These are phyloP conservation scores for Tetramorium alpestre DNA, from an alignment of 1,140 invertebrate species.

Conservation along the genomic window DNA sequence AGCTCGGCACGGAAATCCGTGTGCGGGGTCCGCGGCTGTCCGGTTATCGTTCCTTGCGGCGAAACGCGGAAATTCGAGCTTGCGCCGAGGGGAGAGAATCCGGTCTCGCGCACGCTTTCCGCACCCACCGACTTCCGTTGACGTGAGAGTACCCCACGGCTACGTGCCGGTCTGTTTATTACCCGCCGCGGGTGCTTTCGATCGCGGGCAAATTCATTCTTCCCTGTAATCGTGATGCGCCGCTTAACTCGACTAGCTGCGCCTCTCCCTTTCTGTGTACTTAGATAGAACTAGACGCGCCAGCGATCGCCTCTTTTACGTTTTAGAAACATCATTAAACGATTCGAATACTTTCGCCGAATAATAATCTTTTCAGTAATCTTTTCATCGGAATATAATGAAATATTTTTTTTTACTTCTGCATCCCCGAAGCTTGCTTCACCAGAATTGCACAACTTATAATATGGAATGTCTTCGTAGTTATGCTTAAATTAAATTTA, in stretches of 20 bases:
- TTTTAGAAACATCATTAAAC: neutral
- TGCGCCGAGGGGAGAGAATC: constrained; percentile 59
- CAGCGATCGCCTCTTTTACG: neutral
- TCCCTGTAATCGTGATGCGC: constrained; percentile 45
- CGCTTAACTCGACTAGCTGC: constrained; percentile 3
- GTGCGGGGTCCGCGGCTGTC: constrained; percentile 54
- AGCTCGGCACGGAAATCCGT: constrained; percentile 64
- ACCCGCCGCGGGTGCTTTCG: constrained; percentile 20
- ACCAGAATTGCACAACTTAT: neutral
- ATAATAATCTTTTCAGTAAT: neutral
- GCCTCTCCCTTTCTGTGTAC: neutral
- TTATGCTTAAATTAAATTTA: constrained; percentile 14
- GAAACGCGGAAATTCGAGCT: constrained; percentile 73
- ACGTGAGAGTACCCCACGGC: constrained; percentile 50
- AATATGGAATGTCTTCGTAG: constrained; percentile 9
- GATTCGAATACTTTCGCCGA: neutral
- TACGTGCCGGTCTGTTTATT: constrained; percentile 59
- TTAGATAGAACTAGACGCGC: neutral
- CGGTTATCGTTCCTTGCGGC: constrained; percentile 53
- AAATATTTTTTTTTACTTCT: neutral
- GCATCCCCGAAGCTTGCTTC: neutral
- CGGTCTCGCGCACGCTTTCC: constrained; percentile 57
- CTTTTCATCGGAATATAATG: neutral
- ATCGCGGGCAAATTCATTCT: constrained; percentile 41
- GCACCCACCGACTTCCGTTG: constrained; percentile 70